Conservation (phyloP, 2,113 vertebrate species). For the Raja brachyura region DNA sequence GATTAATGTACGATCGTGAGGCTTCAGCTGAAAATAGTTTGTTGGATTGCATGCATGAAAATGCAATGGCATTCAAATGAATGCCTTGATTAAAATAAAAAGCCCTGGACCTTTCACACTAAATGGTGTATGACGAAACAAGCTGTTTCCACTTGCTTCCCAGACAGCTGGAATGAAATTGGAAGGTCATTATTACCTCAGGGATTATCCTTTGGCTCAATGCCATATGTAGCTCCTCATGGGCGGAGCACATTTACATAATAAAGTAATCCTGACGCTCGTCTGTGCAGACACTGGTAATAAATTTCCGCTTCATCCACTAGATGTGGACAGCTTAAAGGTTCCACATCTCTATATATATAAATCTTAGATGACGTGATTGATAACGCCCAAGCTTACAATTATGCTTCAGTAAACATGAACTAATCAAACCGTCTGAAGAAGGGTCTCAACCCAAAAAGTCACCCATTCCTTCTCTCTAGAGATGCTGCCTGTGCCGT, state of each 20-base stretch:
- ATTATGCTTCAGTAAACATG: neutral
- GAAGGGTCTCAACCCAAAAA: too few relatives aligned
- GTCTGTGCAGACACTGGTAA: conserved; percentile 53
- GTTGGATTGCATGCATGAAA: neutral
- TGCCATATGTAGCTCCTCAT: conserved; percentile 49
- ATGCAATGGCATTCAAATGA: neutral
- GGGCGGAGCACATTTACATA: conserved; percentile 50
- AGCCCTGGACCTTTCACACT: conserved; percentile 55
- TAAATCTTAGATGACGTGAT: neutral
- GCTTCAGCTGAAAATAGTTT: neutral
- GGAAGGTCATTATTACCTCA: conserved; percentile 57
- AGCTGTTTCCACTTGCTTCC: conserved; percentile 56
- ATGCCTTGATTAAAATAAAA: conserved; percentile 60
- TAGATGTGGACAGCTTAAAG: conserved; percentile 39
- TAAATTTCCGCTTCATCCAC: conserved; percentile 66
- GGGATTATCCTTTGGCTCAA: conserved; percentile 54
- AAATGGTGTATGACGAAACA: conserved; percentile 61
- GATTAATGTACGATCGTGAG: neutral
- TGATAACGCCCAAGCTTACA: neutral
- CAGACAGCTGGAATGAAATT: conserved; percentile 65
- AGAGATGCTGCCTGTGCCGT: too few relatives aligned
- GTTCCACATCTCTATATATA: neutral
- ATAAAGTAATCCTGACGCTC: conserved; percentile 51
- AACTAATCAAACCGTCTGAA: neutral
- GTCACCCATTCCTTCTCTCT: too few relatives aligned